phyloP scores from a whole-genome alignment of 2,888 invertebrate genomes.

The Coremacera marginata region DNA sequence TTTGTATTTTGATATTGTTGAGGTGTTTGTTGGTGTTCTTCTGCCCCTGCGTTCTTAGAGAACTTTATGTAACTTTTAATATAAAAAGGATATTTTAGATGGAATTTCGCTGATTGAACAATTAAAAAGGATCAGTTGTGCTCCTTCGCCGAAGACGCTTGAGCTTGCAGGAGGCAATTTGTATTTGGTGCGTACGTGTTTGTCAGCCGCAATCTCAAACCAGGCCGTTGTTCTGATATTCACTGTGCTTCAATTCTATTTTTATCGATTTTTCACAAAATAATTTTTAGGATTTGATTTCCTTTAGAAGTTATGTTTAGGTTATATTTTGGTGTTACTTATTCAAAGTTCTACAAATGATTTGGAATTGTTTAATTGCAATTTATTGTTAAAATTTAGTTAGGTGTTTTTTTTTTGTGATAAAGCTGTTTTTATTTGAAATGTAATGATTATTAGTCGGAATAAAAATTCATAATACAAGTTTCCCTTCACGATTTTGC shows the following conservation, averaged over 20 bases:
- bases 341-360: background rate
- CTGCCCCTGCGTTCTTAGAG: too few relatives aligned
- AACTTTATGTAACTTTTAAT: too few relatives aligned
- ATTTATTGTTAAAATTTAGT: background rate
- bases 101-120: too few relatives aligned
- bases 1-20: too few relatives aligned
- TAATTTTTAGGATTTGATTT: conserved; percentile 14
- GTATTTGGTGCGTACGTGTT: background rate
- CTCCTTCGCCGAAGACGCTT: too few relatives aligned
- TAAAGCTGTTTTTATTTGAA: too few relatives aligned
- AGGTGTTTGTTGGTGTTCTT: too few relatives aligned
- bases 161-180: too few relatives aligned
- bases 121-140: too few relatives aligned
- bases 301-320: background rate
- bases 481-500: background rate
- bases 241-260: conserved; percentile 43
- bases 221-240: background rate
- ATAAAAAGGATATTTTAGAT: too few relatives aligned
- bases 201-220: background rate
- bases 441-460: too few relatives aligned
- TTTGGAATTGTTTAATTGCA: background rate
- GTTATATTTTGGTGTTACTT: conserved; percentile 9
- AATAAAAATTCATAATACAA: background rate
- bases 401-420: background rate
- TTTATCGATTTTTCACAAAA: conserved; percentile 52